phyloP scores from a whole-genome alignment of 2,113 vertebrate species.

The Planiliza haematocheilus region DNA sequence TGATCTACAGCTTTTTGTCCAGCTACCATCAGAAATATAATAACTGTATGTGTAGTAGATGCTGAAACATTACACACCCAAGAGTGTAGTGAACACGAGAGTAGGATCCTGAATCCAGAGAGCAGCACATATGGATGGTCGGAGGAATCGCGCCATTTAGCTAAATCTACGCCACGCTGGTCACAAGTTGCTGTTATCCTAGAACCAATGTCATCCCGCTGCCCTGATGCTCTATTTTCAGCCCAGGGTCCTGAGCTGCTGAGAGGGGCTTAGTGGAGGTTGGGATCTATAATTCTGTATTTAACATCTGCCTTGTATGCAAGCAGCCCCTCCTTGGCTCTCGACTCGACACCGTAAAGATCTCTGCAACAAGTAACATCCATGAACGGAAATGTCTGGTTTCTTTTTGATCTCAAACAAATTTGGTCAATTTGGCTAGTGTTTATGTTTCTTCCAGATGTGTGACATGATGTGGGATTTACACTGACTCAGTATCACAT shows the following conservation, averaged over 20 bases:
- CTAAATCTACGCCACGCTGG: constrained; percentile 68
- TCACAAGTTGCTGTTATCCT: constrained; percentile 72
- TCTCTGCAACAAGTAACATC: constrained; percentile 17
- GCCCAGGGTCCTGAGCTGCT: constrained; percentile 77
- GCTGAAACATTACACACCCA: not conserved
- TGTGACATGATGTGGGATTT: constrained; percentile 63
- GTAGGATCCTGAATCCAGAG: constrained; percentile 32
- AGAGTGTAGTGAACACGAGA: not conserved
- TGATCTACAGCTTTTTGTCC: not conserved
- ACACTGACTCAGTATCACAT: constrained; percentile 37
- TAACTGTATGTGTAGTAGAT: not conserved
- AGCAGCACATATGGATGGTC: constrained; percentile 66
- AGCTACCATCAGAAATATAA: not conserved
- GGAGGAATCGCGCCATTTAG: constrained; percentile 68
- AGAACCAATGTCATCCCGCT: constrained; percentile 60
- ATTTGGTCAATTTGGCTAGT: not conserved
- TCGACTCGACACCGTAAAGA: constrained; percentile 32
- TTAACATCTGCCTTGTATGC: constrained; percentile 75
- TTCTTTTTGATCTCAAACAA: not conserved
- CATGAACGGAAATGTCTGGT: not conserved
- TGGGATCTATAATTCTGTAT: constrained; percentile 77
- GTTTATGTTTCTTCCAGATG: constrained; percentile 32
- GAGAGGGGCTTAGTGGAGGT: constrained; percentile 78
- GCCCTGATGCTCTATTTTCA: constrained; percentile 78
- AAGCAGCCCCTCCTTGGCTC: constrained; percentile 58